Base-by-base conservation (phyloP, 2,797 vertebrate species). In the Enteromius radiatus region DNA sequence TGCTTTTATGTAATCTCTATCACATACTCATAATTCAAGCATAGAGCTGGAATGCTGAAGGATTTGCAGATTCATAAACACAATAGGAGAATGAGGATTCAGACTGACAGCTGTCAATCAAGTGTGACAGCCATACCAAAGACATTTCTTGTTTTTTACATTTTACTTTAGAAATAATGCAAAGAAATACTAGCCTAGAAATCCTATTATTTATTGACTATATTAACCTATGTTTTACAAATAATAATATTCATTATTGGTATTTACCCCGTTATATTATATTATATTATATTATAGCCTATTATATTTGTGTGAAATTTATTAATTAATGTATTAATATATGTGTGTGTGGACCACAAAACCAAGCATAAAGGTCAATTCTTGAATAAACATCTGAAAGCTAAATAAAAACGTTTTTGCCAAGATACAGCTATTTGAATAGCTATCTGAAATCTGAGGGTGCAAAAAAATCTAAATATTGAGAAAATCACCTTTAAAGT, bases 81-180 rank as follows among this genome's bases (percentile, higher is more conserved):
- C 9, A 23, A 12, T 3, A 5, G 15, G 12, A 61, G 43, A 31
- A 17, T 21, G 21, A 45, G 43, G 28, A 38, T 61, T 77, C 14
- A 74, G 47, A 26, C 14, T 85, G 67, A 81, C 77, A 75, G 52
- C 78, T 84, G 68, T 81, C 74, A 68, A 5, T 87, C 74, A 87
- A 49, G 7, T 8, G 11, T 63, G 28, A 36, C 11, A 14, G 74
- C 61, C 54, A 61, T 67, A 83, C 52, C 67, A 54, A 3, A 21
- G 67, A 80, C 71, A 74, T 11, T 5, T 64, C 8, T n/a, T 6
- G 21, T 28, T 52, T 4, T 70, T 14, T 4, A 45, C 38, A 41
- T 10, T 41, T 41, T 45, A 14, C 43, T 45, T 45, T 1, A 36
- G 36, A 5, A 4, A 45, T 45, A 45, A 45, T 3, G 9, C 12